Evolutionary conservation across 1,140 invertebrate species (phyloP).

Genomic region (Musca vetustissima): DNA sequence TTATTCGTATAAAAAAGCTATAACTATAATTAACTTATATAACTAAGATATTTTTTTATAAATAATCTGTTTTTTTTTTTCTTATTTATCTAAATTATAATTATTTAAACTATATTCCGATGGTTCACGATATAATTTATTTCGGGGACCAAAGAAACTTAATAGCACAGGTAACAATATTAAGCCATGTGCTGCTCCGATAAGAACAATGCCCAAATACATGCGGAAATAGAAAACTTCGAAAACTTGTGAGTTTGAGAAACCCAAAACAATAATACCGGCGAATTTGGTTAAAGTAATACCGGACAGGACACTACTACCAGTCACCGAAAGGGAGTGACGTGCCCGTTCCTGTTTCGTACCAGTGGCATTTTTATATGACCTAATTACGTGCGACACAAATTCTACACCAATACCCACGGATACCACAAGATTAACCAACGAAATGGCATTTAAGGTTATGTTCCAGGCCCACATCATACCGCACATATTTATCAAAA

Average conservation of each 20-base stretch:
- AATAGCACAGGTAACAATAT: slow-evolving; percentile 87
- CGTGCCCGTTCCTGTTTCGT: slow-evolving; percentile 66
- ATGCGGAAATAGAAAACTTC: slow-evolving; percentile 93
- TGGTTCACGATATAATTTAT: neutral
- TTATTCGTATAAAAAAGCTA: neutral
- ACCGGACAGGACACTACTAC: slow-evolving; percentile 85
- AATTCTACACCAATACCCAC: slow-evolving; percentile 95
- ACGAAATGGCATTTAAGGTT: slow-evolving; percentile 86
- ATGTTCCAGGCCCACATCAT: slow-evolving; percentile 92
- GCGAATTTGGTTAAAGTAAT: slow-evolving; percentile 94
- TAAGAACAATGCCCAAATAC: slow-evolving; percentile 88
- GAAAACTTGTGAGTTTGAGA: slow-evolving; percentile 90
- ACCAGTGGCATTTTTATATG: slow-evolving; percentile 69
- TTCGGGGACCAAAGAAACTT: slow-evolving; percentile 65
- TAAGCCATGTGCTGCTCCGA: slow-evolving; percentile 87
- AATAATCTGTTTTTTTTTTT: too few species aligned
- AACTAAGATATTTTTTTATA: neutral
- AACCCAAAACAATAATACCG: slow-evolving; percentile 84
- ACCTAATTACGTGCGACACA: slow-evolving; percentile 85
- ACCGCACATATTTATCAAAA: slow-evolving; percentile 80
- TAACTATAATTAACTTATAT: neutral
- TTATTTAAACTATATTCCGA: neutral
- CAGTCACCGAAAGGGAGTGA: slow-evolving; percentile 76
- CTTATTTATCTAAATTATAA: neutral
- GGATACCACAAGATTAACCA: slow-evolving; percentile 88